phyloP scores from a whole-genome alignment of 2,113 vertebrate species.

The Girardinichthys multiradiatus region DNA sequence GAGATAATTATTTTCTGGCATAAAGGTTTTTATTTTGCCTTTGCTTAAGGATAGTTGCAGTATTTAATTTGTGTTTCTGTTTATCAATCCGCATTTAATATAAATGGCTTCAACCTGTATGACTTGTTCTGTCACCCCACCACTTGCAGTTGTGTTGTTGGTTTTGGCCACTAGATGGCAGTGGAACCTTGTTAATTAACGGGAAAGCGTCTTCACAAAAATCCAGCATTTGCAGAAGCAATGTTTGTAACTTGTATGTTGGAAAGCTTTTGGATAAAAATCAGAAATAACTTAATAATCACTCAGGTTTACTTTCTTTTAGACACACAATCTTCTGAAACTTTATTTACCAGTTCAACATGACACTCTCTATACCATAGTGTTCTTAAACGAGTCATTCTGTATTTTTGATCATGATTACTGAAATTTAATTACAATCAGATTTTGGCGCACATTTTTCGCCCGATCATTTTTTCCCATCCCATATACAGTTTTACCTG shows the following conservation, averaged over 20 bases:
- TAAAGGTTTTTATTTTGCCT: background rate
- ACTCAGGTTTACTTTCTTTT: background rate
- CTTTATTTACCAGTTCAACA: background rate
- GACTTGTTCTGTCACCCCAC: background rate
- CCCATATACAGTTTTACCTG: background rate
- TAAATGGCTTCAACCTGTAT: background rate
- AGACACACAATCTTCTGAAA: background rate
- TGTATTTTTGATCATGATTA: slow-evolving; percentile 18
- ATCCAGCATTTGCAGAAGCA: slow-evolving; percentile 13
- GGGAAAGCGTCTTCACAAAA: background rate
- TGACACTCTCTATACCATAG: background rate
- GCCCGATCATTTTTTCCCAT: background rate
- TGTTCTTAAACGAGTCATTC: background rate
- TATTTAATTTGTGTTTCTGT: background rate
- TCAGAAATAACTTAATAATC: background rate
- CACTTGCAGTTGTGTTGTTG: background rate
- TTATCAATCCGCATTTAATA: background rate
- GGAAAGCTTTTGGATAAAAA: slow-evolving; percentile 3
- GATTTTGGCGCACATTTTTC: background rate
- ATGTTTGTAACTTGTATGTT: slow-evolving; percentile 12
- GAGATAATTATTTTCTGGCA: no score
- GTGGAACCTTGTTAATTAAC: slow-evolving; percentile 26
- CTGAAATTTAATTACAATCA: slow-evolving; percentile 21
- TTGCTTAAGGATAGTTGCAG: background rate
- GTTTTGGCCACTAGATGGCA: slow-evolving; percentile 48